phyloP scores from a whole-genome alignment of 2,797 vertebrate species.

The Steatocranus sp. region DNA sequence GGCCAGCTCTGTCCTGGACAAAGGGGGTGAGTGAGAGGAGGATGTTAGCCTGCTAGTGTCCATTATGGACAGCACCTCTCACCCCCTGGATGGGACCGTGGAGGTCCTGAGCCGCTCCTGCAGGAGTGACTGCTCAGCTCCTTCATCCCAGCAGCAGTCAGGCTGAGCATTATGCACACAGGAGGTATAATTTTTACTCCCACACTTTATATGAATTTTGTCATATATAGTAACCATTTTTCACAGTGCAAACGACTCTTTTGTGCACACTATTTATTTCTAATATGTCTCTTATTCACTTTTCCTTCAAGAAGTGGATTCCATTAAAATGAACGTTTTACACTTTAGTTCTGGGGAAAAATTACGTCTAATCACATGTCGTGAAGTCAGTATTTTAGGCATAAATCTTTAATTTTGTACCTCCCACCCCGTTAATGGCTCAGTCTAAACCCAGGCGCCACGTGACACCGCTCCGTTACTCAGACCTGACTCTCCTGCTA shows the following conservation, averaged over 20 bases:
- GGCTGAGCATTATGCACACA: background rate
- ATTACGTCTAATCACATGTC: accelerated
- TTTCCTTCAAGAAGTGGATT: background rate
- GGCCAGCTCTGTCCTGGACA: background rate
- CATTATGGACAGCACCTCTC: background rate
- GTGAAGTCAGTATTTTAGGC: background rate
- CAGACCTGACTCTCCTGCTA: background rate
- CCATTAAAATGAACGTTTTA: background rate
- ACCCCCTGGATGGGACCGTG: background rate
- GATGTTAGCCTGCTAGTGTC: background rate
- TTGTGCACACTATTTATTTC: background rate
- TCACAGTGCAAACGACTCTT: background rate
- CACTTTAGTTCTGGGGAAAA: background rate
- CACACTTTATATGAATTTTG: background rate
- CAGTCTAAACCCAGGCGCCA: accelerated
- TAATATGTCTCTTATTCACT: background rate
- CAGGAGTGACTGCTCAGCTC: background rate
- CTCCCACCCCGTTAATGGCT: background rate
- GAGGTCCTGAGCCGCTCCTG: background rate
- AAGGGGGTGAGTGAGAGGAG: background rate
- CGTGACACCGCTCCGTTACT: background rate
- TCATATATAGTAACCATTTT: accelerated
- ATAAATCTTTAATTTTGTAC: background rate
- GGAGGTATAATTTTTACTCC: background rate
- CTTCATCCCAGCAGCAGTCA: background rate